Percentiles rank a stretch among this genome's conserved stretches.
These are phyloP conservation scores for Hoplodrina blanda DNA, from an alignment of 2,888 invertebrate genomes.

Conservation along the genomic window DNA sequence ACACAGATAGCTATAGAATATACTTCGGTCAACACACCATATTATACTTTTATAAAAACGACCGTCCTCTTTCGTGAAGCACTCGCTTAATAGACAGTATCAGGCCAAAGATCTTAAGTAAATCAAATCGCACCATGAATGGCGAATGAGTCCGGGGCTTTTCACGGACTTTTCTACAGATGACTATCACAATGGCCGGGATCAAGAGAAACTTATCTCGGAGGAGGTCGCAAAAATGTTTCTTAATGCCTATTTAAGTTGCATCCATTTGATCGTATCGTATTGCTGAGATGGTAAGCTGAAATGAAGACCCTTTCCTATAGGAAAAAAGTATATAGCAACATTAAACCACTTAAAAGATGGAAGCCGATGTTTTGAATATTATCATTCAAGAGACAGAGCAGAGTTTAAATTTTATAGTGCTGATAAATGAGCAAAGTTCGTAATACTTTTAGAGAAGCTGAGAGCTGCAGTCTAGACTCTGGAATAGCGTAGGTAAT, in stretches of 20 bases:
- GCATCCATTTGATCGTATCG: conserved; percentile 84
- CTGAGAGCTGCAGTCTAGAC: conserved; percentile 56
- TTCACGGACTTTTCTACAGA: conserved; percentile 86
- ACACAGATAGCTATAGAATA: conserved; percentile 9
- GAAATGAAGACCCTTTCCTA: conserved; percentile 36
- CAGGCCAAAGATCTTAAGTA: conserved; percentile 89
- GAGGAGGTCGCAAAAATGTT: conserved; percentile 86
- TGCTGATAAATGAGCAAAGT: conserved; percentile 13
- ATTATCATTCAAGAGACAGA: background rate
- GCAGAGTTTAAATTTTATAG: background rate
- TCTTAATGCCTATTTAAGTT: conserved; percentile 89
- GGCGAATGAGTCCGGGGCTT: conserved; percentile 87
- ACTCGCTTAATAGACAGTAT: conserved; percentile 89
- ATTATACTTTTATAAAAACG: conserved; percentile 82
- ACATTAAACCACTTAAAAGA: conserved; percentile 2
- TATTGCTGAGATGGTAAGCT: conserved; percentile 49
- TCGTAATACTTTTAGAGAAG: conserved; percentile 2
- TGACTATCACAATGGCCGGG: conserved; percentile 89
- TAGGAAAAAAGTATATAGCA: conserved; percentile 6
- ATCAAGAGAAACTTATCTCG: conserved; percentile 88
- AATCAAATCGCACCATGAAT: conserved; percentile 91
- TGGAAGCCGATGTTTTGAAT: background rate
- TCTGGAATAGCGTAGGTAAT: conserved; percentile 25
- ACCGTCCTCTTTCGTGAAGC: conserved; percentile 72
- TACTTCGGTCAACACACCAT: conserved; percentile 60